Base-by-base conservation (phyloP, 2,797 vertebrate species). In the Garrulus glandarius region DNA sequence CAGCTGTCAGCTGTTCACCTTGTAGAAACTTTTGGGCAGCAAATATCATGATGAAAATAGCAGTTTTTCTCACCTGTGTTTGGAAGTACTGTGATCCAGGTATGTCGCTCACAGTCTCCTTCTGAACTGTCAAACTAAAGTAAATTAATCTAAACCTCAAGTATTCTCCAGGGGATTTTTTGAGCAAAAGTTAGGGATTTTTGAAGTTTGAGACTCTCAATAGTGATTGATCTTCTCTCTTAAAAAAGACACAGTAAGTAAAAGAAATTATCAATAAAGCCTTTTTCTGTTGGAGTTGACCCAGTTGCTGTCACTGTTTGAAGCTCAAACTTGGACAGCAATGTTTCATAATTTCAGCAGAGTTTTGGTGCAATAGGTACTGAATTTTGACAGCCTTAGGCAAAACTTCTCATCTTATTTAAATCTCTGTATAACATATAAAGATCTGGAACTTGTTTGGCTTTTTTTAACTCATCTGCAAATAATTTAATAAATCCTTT, bases 1-100 rank as follows among this genome's bases (percentile, higher is more conserved):
- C 17, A 74, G 3, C 12, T 70, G 44, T 47, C 79, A 84, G 7
- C 29, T 65, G 3, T 34, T 87, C 36, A 50, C 27, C 11, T 53
- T 5, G 2, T 12, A 50, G 71, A 84, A 80, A 85, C 15, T 53
- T 41, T 39, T 4, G 2, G 43, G 52, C 47, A 70, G 52, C 4
- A 34, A 53, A 29, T 36, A 53, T 30, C 22, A n/a, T 1, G 10
- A 17, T 92, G 47, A 86, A 84, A 83, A 52, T 3, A 53, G 26
- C 1, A 2, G 2, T 26, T 69, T 77, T 19, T 10, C 26, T 17
- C 12, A 60, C 13, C 13, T 1, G 0, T 4, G 0, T 71, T 56
- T 75, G 37, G 10, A 74, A 89, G 8, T n/a, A 61, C 36, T 44
- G 29, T 59, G 20, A n/a, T 86, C 41, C 43, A 64, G 22, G 9